Evolutionary conservation across 2,888 invertebrate genomes (phyloP).

Genomic region (Ophion ventricosus): DNA sequence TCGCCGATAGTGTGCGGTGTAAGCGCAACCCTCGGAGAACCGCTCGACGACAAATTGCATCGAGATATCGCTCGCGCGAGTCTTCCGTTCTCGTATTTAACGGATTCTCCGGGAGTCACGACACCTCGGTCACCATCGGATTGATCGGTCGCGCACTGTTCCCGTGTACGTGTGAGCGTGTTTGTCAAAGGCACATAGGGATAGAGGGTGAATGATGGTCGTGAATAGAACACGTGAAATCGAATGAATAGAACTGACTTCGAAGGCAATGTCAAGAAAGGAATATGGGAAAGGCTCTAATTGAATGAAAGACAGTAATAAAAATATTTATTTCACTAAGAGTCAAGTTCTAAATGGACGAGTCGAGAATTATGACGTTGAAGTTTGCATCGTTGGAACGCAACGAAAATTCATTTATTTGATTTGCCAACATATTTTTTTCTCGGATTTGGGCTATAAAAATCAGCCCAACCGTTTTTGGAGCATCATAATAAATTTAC

Average conservation of each 20-base stretch:
- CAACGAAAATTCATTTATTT: too few relatives aligned
- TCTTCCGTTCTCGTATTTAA: conserved; percentile 62
- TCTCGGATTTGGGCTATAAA: too few relatives aligned
- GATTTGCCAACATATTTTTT: too few relatives aligned
- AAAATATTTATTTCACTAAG: neutral
- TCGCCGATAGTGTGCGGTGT: conserved; percentile 35
- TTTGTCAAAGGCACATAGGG: neutral
- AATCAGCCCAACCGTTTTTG: too few relatives aligned
- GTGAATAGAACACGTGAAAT: conserved; percentile 14
- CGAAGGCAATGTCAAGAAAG: conserved; percentile 3
- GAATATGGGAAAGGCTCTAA: neutral
- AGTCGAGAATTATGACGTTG: too few relatives aligned
- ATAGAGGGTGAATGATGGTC: conserved; percentile 37
- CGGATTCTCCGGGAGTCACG: conserved; percentile 63
- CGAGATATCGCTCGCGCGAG: conserved; percentile 60
- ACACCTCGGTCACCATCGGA: conserved; percentile 60
- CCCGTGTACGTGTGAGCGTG: neutral
- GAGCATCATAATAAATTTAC: too few relatives aligned
- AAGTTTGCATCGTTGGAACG: too few relatives aligned
- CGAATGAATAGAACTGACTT: conserved; percentile 14
- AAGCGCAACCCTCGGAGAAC: conserved; percentile 52
- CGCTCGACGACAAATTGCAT: conserved; percentile 66
- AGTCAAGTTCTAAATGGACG: neutral
- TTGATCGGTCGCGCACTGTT: conserved; percentile 39
- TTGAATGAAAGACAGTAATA: neutral